A percentile compares a stretch with the other conserved stretches of the same genome.
Evolutionary conservation across 2,113 vertebrate species (phyloP).

Genomic region (Notarius quadriscutis): DNA sequence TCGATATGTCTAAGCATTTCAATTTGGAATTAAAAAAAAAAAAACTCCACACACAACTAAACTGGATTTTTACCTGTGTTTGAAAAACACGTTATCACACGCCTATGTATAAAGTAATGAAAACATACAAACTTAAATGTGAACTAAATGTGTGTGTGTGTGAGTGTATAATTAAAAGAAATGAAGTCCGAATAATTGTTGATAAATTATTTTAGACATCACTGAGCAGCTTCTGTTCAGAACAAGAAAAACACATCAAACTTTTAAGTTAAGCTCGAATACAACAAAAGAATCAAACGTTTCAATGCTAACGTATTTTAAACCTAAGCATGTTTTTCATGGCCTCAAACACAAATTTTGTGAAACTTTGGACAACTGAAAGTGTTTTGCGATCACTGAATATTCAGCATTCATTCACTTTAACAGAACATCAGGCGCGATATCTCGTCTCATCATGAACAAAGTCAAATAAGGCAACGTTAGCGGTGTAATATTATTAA

Average conservation of each 20-base stretch:
- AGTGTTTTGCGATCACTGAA: no score
- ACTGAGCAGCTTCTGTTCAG: not conserved
- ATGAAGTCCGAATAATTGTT: not conserved
- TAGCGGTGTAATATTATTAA: not conserved
- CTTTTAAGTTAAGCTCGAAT: not conserved
- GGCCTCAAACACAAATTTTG: not conserved
- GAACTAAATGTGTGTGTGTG: not conserved
- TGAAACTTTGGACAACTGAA: not conserved
- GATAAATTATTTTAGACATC: not conserved
- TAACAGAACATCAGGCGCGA: not conserved
- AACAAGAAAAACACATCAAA: not conserved
- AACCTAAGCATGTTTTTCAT: not conserved
- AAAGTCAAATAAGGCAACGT: not conserved
- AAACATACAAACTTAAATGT: slow-evolving; percentile 2
- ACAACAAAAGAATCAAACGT: no score
- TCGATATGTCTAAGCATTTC: not conserved
- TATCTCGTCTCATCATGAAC: not conserved
- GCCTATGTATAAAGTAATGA: not conserved
- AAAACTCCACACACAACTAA: not conserved
- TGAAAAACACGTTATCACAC: not conserved
- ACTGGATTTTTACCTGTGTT: not conserved
- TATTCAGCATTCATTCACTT: not conserved
- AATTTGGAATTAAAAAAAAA: no score
- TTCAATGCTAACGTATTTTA: not conserved
- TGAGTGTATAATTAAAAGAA: not conserved